phyloP scores from a whole-genome alignment of 2,113 vertebrate species.

The Odocoileus virginianus region DNA sequence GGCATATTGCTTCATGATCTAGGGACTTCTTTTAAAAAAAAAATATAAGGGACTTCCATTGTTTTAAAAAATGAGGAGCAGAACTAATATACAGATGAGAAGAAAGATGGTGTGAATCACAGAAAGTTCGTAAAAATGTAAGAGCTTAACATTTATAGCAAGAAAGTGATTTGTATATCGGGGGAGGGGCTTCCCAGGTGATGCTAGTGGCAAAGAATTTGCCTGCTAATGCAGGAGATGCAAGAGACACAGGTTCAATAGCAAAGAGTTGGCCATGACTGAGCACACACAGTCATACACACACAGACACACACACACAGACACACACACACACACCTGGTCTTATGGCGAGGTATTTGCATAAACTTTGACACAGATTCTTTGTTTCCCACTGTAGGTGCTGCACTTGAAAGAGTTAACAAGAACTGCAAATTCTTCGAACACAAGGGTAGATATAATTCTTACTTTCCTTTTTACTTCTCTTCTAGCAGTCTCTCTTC shows the following conservation, averaged over 20 bases:
- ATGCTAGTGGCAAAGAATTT: background rate
- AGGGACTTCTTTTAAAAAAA: background rate
- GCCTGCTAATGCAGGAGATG: background rate
- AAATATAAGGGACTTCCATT: background rate
- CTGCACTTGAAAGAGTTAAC: constrained; percentile 68
- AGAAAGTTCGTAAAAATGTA: background rate
- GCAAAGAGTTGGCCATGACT: background rate
- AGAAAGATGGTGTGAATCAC: background rate
- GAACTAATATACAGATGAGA: background rate
- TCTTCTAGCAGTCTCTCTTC: background rate
- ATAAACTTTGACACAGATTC: background rate
- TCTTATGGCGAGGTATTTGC: background rate
- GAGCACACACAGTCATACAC: background rate
- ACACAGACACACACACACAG: too few species aligned
- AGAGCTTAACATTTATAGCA: background rate
- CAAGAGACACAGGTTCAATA: background rate
- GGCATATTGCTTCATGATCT: background rate
- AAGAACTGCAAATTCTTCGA: constrained; percentile 39
- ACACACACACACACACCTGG: background rate
- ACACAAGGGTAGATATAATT: constrained; percentile 47
- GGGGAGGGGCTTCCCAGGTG: background rate
- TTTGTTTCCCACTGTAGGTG: background rate
- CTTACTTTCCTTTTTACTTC: background rate
- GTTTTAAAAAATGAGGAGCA: background rate
- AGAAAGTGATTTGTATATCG: background rate